A percentile compares a stretch with the other conserved stretches of the same genome.
These are phyloP conservation scores for Charadrius vociferus DNA, from an alignment of 2,113 vertebrate species.

Conservation along the genomic window DNA sequence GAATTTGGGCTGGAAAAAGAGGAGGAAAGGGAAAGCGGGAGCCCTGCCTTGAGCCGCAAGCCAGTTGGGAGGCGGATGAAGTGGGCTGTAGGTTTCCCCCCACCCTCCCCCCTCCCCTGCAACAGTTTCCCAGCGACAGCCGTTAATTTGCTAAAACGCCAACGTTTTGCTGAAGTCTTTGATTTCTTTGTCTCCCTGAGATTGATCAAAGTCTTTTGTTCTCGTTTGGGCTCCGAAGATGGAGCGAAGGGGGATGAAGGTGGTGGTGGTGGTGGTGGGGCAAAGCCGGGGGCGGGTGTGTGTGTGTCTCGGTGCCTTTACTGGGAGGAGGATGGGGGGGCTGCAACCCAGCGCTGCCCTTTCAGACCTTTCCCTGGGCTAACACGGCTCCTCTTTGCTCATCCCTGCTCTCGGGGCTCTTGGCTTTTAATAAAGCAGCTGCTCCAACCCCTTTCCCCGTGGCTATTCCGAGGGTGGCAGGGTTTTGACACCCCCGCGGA, in stretches of 20 bases:
- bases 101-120: too few relatives aligned
- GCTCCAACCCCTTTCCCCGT: neutral
- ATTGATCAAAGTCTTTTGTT: constrained; percentile 52
- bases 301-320: neutral
- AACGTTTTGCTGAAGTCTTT: constrained; percentile 38
- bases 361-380: neutral
- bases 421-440: neutral
- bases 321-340: accelerated
- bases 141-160: neutral
- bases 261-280: neutral
- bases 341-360: neutral
- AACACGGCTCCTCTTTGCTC: neutral
- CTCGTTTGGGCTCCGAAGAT: neutral
- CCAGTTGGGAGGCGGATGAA: accelerated
- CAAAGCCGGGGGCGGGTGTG: neutral
- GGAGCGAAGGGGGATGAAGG: neutral
- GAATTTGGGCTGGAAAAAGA: neutral
- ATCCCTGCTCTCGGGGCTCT: neutral
- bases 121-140: neutral
- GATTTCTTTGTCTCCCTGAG: constrained; percentile 55
- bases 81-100: accelerated
- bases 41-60: neutral
- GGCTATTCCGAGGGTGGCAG: neutral
- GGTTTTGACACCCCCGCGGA: neutral
- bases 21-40: neutral